Evolutionary conservation across 2,113 vertebrate species (phyloP).

Genomic region (Dipodomys ordii): DNA sequence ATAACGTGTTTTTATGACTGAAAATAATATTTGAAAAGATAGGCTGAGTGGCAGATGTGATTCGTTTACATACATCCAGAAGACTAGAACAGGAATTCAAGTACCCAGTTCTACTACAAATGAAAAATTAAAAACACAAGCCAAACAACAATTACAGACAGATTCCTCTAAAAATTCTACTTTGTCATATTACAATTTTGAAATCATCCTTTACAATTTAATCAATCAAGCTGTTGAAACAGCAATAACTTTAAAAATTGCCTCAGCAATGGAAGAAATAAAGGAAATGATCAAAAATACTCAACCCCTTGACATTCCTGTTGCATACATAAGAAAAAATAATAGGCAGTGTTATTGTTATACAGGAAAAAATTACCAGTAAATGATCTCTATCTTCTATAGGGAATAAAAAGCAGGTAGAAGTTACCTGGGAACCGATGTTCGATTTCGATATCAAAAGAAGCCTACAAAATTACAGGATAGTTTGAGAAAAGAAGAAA

Average conservation of each 20-base stretch:
- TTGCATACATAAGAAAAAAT: neutral
- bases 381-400: neutral
- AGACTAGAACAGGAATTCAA: neutral
- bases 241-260: neutral
- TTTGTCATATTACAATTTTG: neutral
- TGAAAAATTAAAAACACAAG: neutral
- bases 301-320: neutral
- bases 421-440: neutral
- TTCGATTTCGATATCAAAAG: neutral
- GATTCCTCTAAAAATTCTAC: neutral
- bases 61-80: neutral
- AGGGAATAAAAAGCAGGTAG: neutral
- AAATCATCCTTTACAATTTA: neutral
- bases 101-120: neutral
- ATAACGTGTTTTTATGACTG: neutral
- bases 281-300: neutral
- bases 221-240: neutral
- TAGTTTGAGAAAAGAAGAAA: neutral
- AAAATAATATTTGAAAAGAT: neutral
- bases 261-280: neutral
- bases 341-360: neutral
- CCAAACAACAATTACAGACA: neutral
- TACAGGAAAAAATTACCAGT: neutral
- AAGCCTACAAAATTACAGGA: no score
- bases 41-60: neutral